Base-by-base conservation (phyloP, 2,888 invertebrate species). In the Palloptera scutellata region DNA sequence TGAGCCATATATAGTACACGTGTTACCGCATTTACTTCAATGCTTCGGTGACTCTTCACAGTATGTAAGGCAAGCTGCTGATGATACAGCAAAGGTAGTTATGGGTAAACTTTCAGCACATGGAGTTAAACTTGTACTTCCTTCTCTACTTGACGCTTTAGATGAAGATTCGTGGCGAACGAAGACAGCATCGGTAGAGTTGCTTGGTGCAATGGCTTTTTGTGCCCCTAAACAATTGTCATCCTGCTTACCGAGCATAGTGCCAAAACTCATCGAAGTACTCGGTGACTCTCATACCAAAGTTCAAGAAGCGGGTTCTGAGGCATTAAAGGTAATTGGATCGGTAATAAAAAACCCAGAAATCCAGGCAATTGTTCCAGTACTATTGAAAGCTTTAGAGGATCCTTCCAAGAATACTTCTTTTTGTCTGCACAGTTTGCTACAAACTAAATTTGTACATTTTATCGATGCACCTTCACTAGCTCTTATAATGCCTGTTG, bases 121-220 rank as follows among this genome's bases (percentile, higher is more conserved):
- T 86, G 99, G 99, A 71, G 98, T 98, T 54, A 99, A 98, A 86
- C 88, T 99, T 53, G 96, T 99, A 66, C 87, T 99, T 75, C 99
- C 99, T 0, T 92, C 96, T 70, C 87, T 99, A 71, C 87, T 99
- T 70, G 92, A 92, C 76, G 98, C 97, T 43, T 87, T 99, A 66
- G 95, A 98, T 83, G 96, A 98, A 83, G 98, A 99, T 86, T 97
- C 97, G 15, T 99, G 99, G 99, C 88, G 99, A 79, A 99, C 99
- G 1, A 98, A 98, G 86, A 95, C 95, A 9, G 96, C 97, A 42
- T 97, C 97, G 0, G 95, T 98, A 66, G 98, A 98, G 83, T 86
- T 98, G 64, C 88, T 98, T 40, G 98, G 98, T 11, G 96, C 97
- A 12, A 98, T 99, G 98, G 98, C 98, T 0, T 97, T 93, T 86